Evolutionary conservation across 2,113 vertebrate species (phyloP).

Genomic region (Rhineura floridana): DNA sequence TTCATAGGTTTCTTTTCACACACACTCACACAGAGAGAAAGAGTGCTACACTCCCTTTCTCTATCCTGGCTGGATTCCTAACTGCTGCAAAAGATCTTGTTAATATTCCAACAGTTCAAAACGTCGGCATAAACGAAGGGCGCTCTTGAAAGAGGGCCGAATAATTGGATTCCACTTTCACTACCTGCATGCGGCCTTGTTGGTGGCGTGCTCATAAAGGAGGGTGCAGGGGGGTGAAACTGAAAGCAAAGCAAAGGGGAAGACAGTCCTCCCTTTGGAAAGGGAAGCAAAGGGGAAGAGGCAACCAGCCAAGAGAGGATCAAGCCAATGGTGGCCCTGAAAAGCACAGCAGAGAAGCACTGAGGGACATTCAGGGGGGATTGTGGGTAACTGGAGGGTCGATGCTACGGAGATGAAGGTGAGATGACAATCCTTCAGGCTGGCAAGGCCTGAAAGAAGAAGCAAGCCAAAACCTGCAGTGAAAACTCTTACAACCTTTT

Average conservation of each 20-base stretch:
- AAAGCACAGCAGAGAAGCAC: conserved; percentile 40
- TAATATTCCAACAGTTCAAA: conserved; percentile 62
- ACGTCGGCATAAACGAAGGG: conserved; percentile 37
- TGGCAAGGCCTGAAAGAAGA: conserved; percentile 64
- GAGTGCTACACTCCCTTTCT: neutral
- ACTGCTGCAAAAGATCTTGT: conserved; percentile 13
- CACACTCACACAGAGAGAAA: neutral
- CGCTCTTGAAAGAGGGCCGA: conserved; percentile 40
- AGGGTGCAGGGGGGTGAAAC: neutral
- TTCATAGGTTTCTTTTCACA: conserved; percentile 23
- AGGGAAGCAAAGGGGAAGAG: conserved; percentile 26
- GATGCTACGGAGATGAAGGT: conserved; percentile 65
- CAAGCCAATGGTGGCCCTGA: conserved; percentile 41
- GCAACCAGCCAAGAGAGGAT: conserved; percentile 60
- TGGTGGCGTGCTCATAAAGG: conserved; percentile 22
- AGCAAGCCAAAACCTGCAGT: conserved; percentile 57
- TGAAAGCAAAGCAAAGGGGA: conserved; percentile 2
- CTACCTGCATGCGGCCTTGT: conserved; percentile 50
- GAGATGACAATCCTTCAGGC: conserved; percentile 60
- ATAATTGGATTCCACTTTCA: conserved; percentile 60
- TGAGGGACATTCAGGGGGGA: conserved; percentile 41
- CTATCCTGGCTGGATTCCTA: conserved; percentile 33
- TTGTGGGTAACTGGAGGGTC: conserved; percentile 54
- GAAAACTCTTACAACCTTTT: conserved; percentile 61
- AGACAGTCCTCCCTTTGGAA: conserved; percentile 41